A percentile compares a stretch with the other conserved stretches of the same genome.
phyloP scores from a whole-genome alignment of 64 coral and sea anemone genomes.

The Cladopsammia gracilis region DNA sequence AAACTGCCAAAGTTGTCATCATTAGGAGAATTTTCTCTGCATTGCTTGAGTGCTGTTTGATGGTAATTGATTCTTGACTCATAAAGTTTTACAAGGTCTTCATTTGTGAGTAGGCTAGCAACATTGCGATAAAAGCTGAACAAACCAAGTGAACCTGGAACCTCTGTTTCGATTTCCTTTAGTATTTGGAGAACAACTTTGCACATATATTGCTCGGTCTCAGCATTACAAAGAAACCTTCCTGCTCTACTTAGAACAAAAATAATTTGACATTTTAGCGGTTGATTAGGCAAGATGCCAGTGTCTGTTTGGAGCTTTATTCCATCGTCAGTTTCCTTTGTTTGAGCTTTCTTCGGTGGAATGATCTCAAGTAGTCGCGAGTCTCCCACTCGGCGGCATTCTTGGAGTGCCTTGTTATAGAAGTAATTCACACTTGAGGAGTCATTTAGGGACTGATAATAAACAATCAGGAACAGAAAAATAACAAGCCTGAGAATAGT shows the following conservation, averaged over 20 bases:
- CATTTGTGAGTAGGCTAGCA: not conserved
- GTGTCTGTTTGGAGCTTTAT: too few species aligned
- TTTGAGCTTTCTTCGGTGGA: not conserved
- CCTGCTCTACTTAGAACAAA: not conserved
- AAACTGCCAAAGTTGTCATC: too few species aligned
- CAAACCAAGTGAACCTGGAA: not conserved
- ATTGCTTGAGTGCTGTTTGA: not conserved
- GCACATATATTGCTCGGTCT: not conserved
- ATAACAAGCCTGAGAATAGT: too few species aligned
- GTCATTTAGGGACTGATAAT: too few species aligned
- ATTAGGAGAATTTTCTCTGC: not conserved
- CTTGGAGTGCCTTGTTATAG: too few species aligned
- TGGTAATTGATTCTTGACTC: conserved; percentile 6
- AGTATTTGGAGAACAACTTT: not conserved
- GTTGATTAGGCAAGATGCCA: not conserved
- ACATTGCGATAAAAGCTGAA: not conserved
- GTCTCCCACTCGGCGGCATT: not conserved
- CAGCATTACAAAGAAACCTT: not conserved
- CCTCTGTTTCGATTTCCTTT: not conserved
- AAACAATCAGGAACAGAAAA: too few species aligned
- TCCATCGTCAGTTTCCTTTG: not conserved
- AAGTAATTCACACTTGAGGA: too few species aligned
- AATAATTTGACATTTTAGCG: not conserved
- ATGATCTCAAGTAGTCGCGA: not conserved
- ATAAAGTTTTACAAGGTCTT: not conserved